Evolutionary conservation across 92 coral and sea anemone species (phyloP).

Genomic region (Virgularia gustaviana): DNA sequence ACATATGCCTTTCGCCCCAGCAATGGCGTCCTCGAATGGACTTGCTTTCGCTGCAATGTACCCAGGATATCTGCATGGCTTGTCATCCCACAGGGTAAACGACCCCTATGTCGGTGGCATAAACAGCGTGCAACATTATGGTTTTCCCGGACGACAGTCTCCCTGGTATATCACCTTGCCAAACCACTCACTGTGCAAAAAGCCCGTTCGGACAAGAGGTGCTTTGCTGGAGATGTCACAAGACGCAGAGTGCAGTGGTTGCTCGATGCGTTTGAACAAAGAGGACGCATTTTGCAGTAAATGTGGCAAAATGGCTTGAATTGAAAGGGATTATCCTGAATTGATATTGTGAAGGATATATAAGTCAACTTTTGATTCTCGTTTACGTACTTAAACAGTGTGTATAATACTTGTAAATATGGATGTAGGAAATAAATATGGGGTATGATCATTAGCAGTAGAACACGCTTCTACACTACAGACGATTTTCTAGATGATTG

Average conservation of each 20-base stretch:
- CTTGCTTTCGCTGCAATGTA: not conserved
- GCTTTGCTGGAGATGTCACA: not conserved
- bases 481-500: too few relatives aligned
- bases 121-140: not conserved
- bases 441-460: too few relatives aligned
- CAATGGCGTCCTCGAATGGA: not conserved
- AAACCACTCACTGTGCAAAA: not conserved
- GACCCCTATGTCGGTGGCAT: not conserved
- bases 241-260: not conserved
- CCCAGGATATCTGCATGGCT: constrained; percentile 2
- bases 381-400: too few relatives aligned
- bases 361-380: too few relatives aligned
- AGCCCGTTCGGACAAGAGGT: not conserved
- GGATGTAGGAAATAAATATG: too few relatives aligned
- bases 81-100: not conserved
- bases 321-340: too few relatives aligned
- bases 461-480: too few relatives aligned
- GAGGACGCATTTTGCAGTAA: constrained; percentile 11
- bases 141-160: not conserved
- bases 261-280: not conserved
- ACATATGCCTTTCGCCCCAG: not conserved
- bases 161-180: constrained; percentile 7
- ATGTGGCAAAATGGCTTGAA: constrained; percentile 14
- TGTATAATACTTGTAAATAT: too few relatives aligned
- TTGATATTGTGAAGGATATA: not conserved